phyloP scores from a whole-genome alignment of 2,888 invertebrate genomes.

The Helicoverpa assulta region DNA sequence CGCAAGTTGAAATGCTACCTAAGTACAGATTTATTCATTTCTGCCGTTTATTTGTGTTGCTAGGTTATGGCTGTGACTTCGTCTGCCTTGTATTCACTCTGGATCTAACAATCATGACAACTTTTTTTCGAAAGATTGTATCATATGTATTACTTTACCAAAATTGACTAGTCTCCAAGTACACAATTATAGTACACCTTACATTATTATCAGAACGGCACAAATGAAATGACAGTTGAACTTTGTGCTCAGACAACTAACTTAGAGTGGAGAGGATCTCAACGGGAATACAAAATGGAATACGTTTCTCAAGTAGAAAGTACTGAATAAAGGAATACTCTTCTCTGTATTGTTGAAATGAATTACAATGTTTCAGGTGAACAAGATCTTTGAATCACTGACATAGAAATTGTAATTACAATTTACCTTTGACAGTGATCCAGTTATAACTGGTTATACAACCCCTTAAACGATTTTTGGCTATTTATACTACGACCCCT shows the following conservation, averaged over 20 bases:
- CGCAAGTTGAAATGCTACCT: neutral
- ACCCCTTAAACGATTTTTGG: neutral
- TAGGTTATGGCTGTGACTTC: too few species aligned
- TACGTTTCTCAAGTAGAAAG: constrained; percentile 34
- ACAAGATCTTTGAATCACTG: too few species aligned
- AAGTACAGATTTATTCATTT: neutral
- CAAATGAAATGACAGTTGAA: constrained; percentile 45
- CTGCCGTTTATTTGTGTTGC: too few species aligned
- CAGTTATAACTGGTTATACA: too few species aligned
- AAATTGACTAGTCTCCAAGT: neutral
- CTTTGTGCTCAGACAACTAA: constrained; percentile 45
- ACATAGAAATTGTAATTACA: too few species aligned
- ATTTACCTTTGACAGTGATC: too few species aligned
- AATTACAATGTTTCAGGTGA: neutral
- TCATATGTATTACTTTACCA: too few species aligned
- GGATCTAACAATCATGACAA: too few species aligned
- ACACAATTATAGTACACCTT: constrained; percentile 3
- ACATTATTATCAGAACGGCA: constrained; percentile 5
- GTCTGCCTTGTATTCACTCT: too few species aligned
- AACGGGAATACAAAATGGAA: constrained; percentile 42
- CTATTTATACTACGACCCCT: constrained; percentile 7
- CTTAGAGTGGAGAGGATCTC: constrained; percentile 26
- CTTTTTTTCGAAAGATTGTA: too few species aligned
- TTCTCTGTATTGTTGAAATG: neutral
- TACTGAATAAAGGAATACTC: constrained; percentile 5